Evolutionary conservation across 2,113 vertebrate species (phyloP), one percentile per base, ranked within the genome.

Genomic region (Thunnus maccoyii): DNA sequence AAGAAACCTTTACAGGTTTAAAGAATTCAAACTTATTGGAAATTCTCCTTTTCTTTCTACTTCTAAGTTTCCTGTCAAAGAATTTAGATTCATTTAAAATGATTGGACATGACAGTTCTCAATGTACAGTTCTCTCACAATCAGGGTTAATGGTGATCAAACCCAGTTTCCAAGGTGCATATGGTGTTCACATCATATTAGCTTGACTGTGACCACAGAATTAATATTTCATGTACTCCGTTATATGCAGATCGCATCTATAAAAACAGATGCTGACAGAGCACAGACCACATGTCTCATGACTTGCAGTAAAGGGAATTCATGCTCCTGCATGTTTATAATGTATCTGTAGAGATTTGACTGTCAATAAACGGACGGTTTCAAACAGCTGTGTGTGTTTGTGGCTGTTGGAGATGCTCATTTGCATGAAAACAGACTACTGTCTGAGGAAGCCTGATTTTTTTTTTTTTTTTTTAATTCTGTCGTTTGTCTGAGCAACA

Each of bases 361-460:
- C 65, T 71, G 48, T 77, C 12, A 88, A 82, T 84, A 88, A 90
- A 88, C 36, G 30, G 55, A 78, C 61, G 11, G 14, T 75, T 61
- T 3, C 3, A 69, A 69, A 11, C 11, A 5, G 11, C 2, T 36
- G 36, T 25, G 51, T 30, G 55, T 41, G 13, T 30, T 13, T 68
- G 50, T 54, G 0, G 3, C 44, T 54, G 48, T 46, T 57, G 22
- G 44, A 22, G 32, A 16, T 5, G 3, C 7, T 36, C 5, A 36
- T 36, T 36, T 36, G 32, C 32, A 36, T 36, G 32, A 5, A 36
- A 36, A 41, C 36, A 41, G 7, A 41, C 2, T 8, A 41, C 5
- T 41, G 36, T 41, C 36, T 6, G 6, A 7, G 7, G 36, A 36
- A 36, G 8, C 6, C 36, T 36, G 5, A 1, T 5, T 8, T 36